These are phyloP conservation scores for Netelia melanura DNA, from an alignment of 2,888 invertebrate genomes.

Conservation along the genomic window DNA sequence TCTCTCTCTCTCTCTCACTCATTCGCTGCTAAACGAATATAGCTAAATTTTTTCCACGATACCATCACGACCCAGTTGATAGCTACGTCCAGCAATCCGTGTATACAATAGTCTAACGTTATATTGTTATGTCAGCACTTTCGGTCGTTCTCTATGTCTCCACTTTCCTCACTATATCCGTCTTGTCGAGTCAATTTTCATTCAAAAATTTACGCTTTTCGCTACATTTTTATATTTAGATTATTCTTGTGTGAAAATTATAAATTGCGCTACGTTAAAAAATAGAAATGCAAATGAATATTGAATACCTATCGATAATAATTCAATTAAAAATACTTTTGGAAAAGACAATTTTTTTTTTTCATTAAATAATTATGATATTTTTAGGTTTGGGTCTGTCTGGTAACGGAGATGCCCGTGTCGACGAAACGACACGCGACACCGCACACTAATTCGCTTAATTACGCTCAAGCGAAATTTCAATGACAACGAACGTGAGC, in stretches of 20 bases:
- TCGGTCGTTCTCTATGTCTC: neutral
- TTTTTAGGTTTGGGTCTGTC: neutral
- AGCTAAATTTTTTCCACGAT: conserved; percentile 60
- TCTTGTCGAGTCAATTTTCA: too few relatives aligned
- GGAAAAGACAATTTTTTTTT: too few relatives aligned
- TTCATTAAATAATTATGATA: too few relatives aligned
- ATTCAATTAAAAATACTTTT: too few relatives aligned
- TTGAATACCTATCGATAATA: too few relatives aligned
- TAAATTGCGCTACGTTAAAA: too few relatives aligned
- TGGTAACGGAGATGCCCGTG: conserved; percentile 9
- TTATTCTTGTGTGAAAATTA: too few relatives aligned
- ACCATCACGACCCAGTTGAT: conserved; percentile 62
- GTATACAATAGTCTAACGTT: conserved; percentile 27
- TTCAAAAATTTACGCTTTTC: too few relatives aligned
- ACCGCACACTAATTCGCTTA: conserved; percentile 62
- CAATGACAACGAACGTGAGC: conserved; percentile 42
- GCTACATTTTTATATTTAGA: too few relatives aligned
- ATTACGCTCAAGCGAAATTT: conserved; percentile 53
- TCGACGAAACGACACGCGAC: conserved; percentile 45
- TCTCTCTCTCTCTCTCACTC: conserved; percentile 13
- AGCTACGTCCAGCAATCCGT: conserved; percentile 37
- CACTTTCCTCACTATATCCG: too few relatives aligned
- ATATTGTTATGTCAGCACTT: neutral
- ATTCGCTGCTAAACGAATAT: conserved; percentile 16
- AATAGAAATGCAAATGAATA: too few relatives aligned